Percentiles rank a stretch among this genome's conserved stretches.
Evolutionary conservation across 1,140 invertebrate species (phyloP).

Genomic region (Anthonomus grandis): DNA sequence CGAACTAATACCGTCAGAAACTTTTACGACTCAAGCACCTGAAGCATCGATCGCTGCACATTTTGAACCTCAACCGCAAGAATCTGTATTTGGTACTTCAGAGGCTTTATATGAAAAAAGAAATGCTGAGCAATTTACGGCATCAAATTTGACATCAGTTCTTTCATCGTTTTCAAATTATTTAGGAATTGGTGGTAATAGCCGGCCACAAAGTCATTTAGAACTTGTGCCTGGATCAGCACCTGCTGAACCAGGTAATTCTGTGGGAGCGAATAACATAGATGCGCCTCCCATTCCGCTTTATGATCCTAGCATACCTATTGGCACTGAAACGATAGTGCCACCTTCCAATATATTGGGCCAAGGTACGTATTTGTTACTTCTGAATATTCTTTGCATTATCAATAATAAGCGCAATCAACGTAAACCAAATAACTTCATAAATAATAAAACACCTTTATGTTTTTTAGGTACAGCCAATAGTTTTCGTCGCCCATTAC

Average conservation of each 20-base stretch:
- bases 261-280: conserved; percentile 11
- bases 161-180: conserved; percentile 35
- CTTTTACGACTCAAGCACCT: conserved; percentile 2
- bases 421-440: neutral
- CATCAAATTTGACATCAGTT: conserved; percentile 30
- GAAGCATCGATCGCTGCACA: neutral
- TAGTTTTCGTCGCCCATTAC: conserved; percentile 36
- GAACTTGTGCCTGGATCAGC: conserved; percentile 12
- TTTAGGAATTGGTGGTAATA: conserved; percentile 11
- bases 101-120: neutral
- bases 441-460: neutral
- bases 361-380: neutral
- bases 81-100: neutral
- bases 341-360: neutral
- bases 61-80: conserved; percentile 11
- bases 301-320: conserved; percentile 14
- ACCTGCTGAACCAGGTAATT: conserved; percentile 23
- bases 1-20: conserved; percentile 11
- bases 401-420: neutral
- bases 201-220: neutral
- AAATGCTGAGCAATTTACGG: neutral
- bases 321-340: neutral
- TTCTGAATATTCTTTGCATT: neutral
- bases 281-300: conserved; percentile 28
- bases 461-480: conserved; percentile 30